Percentiles rank a stretch among this genome's conserved stretches.
Evolutionary conservation across 2,797 vertebrate species (phyloP).

Genomic region (Phoeniculus purpureus): DNA sequence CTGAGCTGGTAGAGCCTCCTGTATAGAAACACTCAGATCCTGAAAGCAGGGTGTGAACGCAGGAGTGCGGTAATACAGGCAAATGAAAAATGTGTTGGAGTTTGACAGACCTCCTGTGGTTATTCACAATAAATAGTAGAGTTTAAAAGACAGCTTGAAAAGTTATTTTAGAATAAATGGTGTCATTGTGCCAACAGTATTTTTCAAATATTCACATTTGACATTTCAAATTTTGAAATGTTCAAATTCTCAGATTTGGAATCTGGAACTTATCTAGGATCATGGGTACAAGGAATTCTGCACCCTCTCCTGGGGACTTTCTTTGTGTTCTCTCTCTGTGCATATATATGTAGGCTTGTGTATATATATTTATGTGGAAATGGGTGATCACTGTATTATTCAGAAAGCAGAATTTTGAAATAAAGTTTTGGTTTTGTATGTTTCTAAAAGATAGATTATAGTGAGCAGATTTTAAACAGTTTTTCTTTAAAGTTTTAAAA

Average conservation of each 20-base stretch:
- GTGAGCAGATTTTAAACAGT: not conserved
- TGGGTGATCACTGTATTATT: not conserved
- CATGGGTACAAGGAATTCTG: not conserved
- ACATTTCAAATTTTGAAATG: no score
- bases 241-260: not conserved
- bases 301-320: not conserved
- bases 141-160: not conserved
- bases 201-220: not conserved
- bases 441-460: not conserved
- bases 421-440: not conserved
- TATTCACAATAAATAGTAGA: not conserved
- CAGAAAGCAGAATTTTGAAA: not conserved
- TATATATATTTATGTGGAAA: not conserved
- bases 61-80: not conserved
- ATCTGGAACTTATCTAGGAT: not conserved
- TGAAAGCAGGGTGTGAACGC: not conserved
- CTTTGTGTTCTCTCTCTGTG: not conserved
- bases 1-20: not conserved
- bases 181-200: not conserved
- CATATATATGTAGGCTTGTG: not conserved
- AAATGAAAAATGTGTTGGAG: not conserved
- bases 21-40: not conserved
- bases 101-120: not conserved
- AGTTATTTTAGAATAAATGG: not conserved
- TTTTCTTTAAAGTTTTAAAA: not conserved